A percentile compares a stretch with the other conserved stretches of the same genome.
Conservation (phyloP, 2,888 invertebrate genomes). For the Trissolcus japonicus region DNA sequence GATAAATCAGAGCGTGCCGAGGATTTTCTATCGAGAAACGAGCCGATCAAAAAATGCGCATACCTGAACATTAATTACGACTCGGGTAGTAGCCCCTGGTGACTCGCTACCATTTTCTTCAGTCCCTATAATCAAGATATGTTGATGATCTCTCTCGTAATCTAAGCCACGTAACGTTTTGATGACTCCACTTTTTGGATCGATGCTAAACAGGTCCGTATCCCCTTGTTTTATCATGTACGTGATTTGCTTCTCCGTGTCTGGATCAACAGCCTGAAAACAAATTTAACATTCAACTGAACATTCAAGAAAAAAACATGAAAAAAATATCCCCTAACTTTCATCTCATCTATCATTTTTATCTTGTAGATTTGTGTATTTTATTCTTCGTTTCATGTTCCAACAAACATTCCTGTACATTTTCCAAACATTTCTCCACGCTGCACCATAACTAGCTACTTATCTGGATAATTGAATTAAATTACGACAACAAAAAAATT, state of each 20-base stretch:
- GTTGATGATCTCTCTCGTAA: slow-evolving; percentile 84
- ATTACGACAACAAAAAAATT: too few relatives aligned
- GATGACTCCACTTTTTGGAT: slow-evolving; percentile 87
- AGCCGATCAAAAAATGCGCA: slow-evolving; percentile 35
- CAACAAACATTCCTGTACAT: too few relatives aligned
- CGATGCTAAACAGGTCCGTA: slow-evolving; percentile 88
- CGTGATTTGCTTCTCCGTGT: slow-evolving; percentile 87
- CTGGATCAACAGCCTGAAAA: slow-evolving; percentile 87
- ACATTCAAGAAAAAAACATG: too few relatives aligned
- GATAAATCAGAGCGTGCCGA: background rate
- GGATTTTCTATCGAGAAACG: background rate
- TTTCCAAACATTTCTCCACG: too few relatives aligned
- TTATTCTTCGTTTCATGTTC: too few relatives aligned
- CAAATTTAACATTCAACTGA: background rate
- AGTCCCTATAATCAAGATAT: slow-evolving; percentile 88
- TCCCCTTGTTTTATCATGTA: slow-evolving; percentile 90
- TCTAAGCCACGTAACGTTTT: slow-evolving; percentile 87
- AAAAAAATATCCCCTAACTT: too few relatives aligned
- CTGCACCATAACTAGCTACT: too few relatives aligned
- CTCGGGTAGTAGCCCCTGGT: slow-evolving; percentile 85
- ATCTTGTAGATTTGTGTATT: too few relatives aligned
- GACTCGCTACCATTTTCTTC: slow-evolving; percentile 86
- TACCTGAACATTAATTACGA: slow-evolving; percentile 84
- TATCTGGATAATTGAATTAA: background rate
- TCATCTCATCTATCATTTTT: too few relatives aligned